Evolutionary conservation across 2,888 invertebrate species (phyloP), one percentile per base, ranked within the genome.

Genomic region (Pyrrhosoma nymphula): DNA sequence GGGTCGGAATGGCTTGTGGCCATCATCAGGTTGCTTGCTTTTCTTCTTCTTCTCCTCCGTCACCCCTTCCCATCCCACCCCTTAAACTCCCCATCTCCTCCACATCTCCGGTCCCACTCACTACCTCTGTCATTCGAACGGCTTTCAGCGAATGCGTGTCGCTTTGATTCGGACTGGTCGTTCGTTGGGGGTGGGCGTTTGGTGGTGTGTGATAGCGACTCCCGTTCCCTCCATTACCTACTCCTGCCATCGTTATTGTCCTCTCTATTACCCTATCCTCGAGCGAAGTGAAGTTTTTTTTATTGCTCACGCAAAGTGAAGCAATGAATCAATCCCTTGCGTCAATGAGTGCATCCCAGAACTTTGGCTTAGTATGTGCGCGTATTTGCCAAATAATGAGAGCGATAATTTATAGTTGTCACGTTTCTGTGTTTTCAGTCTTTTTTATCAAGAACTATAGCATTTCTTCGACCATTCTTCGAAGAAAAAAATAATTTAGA

Each of bases 1-100:
- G 82, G 35, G 82, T 35, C 82, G 82, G 82, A 82, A 82, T 82
- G 82, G 82, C 82, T 82, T 82, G 35, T 35, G 82, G 35, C 82
- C 82, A 82, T 82, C 82, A 35, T 82, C 82, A 82, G 69, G 69
- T 69, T 69, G 69, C 69, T 69, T 26, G 69, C 69, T 69, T 69
- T 69, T 69, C 69, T 69, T n/a, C 69, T 16, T n/a, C 23, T 23
- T 26, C 26, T 47, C 55, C 8, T 12, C 39, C 10, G 23, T 20
- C 12, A 16, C 26, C n/a, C 89, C 26, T 23, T 88, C 20, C 89
- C 56, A 26, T 8, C n/a, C 12, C 35, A 47, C n/a, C 47, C 69
- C 18, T 16, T 12, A 0, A 3, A 47, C n/a, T 26, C 69, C 6
- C 16, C n/a, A 8, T 35, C 26, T 26, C 35, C 60, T 35, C 60